Evolutionary conservation across 2,888 invertebrate genomes (phyloP), one percentile per base, ranked within the genome.

Genomic region (Myopa testacea): DNA sequence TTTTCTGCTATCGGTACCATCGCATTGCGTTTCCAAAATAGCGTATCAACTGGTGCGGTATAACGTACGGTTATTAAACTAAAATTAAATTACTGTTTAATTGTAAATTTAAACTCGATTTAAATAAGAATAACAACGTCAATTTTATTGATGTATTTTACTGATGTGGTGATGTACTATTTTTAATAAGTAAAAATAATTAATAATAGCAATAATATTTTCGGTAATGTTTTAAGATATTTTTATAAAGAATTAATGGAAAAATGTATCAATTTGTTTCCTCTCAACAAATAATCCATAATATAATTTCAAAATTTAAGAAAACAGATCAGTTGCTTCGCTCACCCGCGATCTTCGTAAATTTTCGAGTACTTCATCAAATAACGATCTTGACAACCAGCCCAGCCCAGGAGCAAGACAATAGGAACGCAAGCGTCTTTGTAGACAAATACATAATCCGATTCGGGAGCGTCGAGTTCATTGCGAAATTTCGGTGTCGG

Each of bases 331-430:
- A 8, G 10, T 38, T 38, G 12, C n/a, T 55, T 40, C 45, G 84
- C 90, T 89, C 87, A 94, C 95, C 95, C 94, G 84, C 92, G 91
- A 78, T 94, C 92, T 85, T 95, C 93, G 86, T 95, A 95, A 79
- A 95, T 93, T 83, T 93, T 92, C 68, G 94, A 93, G 89, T 95
- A 95, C 86, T 95, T 95, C 82, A 93, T 92, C 75, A 95, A 88
- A 87, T 95, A 93, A 85, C 93, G 93, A 88, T 95, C 95, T 87
- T 93, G 91, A 86, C 95, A 94, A 60, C 95, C 95, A 72, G 94
- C 94, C 95, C 95, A 95, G 55, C 95, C 95, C 80, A 95, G 91
- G 26, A 95, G 88, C 80, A 95, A 89, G 50, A 95, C 92, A 70
- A 95, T 92, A 60, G 95, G 94, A 82, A 93, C 90, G 86, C 92